phyloP scores from a whole-genome alignment of 2,113 vertebrate genomes.

The Gymnogyps californianus region DNA sequence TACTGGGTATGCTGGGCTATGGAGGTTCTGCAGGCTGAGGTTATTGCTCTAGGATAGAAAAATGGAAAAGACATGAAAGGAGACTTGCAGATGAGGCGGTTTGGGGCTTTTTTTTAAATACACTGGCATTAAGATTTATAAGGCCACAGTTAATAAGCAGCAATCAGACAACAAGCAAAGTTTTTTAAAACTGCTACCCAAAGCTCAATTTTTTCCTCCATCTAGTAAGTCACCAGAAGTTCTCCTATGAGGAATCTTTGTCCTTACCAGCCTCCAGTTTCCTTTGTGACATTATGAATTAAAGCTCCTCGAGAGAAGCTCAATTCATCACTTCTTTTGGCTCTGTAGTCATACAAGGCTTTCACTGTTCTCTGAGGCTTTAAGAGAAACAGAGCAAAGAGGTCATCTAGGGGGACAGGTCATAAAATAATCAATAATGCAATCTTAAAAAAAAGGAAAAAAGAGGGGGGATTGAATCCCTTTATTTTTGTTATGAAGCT shows the following conservation, averaged over 20 bases:
- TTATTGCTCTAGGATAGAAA: not conserved
- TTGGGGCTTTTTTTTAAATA: not conserved
- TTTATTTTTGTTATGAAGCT: not conserved
- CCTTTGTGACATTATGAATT: conserved; percentile 91
- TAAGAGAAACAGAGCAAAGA: conserved; percentile 40
- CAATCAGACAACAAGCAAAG: not conserved
- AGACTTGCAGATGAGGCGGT: not conserved
- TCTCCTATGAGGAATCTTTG: not conserved
- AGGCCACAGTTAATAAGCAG: not conserved
- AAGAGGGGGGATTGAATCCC: not conserved
- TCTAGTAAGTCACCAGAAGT: not conserved
- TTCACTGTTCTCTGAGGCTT: conserved; percentile 88
- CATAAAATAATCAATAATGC: conserved; percentile 35
- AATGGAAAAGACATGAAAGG: not conserved
- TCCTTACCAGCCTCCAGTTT: conserved; percentile 87
- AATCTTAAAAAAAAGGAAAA: not conserved
- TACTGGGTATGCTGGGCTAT: not conserved
- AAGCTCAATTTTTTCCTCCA: not conserved
- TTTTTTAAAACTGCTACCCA: not conserved
- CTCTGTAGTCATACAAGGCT: conserved; percentile 88
- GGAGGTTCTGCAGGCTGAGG: not conserved
- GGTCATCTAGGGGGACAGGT: not conserved
- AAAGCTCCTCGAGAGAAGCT: conserved; percentile 87
- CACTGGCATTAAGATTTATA: not conserved
- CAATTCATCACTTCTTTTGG: conserved; percentile 83